phyloP scores from a whole-genome alignment of 1,140 invertebrate species.

The Pachypsylla venusta region DNA sequence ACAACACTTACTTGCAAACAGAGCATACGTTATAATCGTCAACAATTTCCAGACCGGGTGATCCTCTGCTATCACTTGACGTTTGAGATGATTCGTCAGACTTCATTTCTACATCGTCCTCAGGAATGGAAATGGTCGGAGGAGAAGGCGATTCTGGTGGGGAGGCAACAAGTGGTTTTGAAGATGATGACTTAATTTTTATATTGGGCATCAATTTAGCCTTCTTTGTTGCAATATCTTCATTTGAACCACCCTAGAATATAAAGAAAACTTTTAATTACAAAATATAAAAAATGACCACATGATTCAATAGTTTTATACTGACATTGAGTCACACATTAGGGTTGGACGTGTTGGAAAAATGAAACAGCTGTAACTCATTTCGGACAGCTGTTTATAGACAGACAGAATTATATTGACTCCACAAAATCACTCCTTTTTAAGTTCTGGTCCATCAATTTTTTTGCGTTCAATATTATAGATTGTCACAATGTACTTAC shows the following conservation, averaged over 20 bases:
- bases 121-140: background rate
- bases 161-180: background rate
- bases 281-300: too few relatives aligned
- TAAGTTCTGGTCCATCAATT: too few relatives aligned
- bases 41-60: background rate
- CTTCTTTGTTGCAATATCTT: background rate
- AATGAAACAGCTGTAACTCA: too few relatives aligned
- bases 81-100: background rate
- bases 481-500: too few relatives aligned
- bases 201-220: background rate
- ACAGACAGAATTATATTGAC: too few relatives aligned
- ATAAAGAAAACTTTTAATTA: too few relatives aligned
- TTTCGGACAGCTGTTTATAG: too few relatives aligned
- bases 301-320: too few relatives aligned
- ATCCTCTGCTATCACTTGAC: background rate
- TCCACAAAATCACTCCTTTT: too few relatives aligned
- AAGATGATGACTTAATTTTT: background rate
- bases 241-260: background rate
- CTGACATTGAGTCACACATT: too few relatives aligned
- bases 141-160: background rate
- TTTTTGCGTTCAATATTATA: too few relatives aligned
- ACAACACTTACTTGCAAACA: conserved; percentile 1
- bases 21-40: background rate
- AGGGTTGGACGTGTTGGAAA: too few relatives aligned
- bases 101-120: conserved; percentile 2